Percentiles rank a stretch among this genome's conserved stretches.
These are phyloP conservation scores for Panzeria rudis DNA, from an alignment of 2,888 invertebrate genomes.

Conservation along the genomic window DNA sequence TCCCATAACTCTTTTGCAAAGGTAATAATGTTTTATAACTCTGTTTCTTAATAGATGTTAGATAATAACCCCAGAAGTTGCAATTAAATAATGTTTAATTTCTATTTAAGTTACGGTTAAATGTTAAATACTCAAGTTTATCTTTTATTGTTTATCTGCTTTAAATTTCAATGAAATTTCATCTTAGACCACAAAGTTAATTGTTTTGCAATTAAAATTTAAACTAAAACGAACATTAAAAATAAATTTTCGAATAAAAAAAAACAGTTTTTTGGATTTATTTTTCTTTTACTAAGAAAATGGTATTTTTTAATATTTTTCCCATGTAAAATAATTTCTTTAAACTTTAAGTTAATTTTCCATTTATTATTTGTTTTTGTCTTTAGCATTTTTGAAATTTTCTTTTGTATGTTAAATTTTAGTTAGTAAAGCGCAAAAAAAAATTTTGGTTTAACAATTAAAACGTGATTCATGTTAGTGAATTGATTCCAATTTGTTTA, in stretches of 20 bases:
- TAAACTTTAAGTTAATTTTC: background rate
- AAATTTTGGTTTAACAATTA: constrained; percentile 78
- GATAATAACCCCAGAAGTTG: constrained; percentile 60
- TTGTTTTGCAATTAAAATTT: constrained; percentile 65
- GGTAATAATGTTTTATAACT: constrained; percentile 7
- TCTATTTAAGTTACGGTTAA: constrained; percentile 47
- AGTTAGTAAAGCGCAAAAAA: constrained; percentile 3
- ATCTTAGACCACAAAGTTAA: constrained; percentile 35
- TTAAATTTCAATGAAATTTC: constrained; percentile 63
- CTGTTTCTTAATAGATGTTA: background rate
- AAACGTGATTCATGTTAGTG: constrained; percentile 80
- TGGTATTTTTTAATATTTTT: background rate
- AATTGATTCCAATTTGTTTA: constrained; percentile 75
- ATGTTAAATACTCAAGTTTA: constrained; percentile 45
- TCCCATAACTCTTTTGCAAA: constrained; percentile 51
- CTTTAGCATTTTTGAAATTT: constrained; percentile 14
- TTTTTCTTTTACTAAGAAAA: constrained; percentile 23
- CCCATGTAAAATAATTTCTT: constrained; percentile 3
- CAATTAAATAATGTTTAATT: constrained; percentile 58
- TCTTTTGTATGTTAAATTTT: constrained; percentile 67
- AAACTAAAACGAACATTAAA: constrained; percentile 44
- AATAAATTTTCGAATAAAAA: constrained; percentile 9
- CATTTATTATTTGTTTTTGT: background rate
- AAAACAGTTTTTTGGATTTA: background rate
- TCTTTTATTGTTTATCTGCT: constrained; percentile 60